phyloP scores from a whole-genome alignment of 2,113 vertebrate genomes.

The Tachysurus vachellii region DNA sequence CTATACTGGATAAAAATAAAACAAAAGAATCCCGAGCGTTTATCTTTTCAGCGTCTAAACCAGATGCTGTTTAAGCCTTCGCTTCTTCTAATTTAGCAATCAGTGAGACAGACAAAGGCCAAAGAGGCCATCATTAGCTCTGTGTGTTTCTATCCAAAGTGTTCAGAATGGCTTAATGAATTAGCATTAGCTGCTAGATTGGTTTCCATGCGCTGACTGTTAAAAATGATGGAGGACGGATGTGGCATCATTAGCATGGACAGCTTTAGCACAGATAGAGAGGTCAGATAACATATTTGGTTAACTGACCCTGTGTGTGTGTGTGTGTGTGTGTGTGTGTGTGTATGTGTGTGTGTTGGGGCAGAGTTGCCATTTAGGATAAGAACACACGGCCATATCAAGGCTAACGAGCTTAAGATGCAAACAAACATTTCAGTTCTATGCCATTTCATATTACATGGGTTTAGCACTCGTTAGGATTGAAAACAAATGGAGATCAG shows the following conservation, averaged over 20 bases:
- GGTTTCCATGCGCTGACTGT: conserved; percentile 27
- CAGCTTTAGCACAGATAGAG: conserved; percentile 19
- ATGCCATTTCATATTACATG: not conserved
- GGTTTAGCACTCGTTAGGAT: not conserved
- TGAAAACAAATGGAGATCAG: not conserved
- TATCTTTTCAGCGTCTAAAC: conserved; percentile 21
- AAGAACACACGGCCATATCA: not conserved
- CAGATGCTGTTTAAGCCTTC: not conserved
- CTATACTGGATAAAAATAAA: not conserved
- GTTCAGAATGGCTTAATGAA: conserved; percentile 29
- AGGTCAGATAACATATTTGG: not conserved
- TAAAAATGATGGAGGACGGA: conserved; percentile 24
- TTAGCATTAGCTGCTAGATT: conserved; percentile 43
- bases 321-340: not conserved
- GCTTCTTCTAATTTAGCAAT: conserved; percentile 29
- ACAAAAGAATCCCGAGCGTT: not conserved
- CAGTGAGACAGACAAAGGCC: conserved; percentile 37
- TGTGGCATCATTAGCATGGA: conserved; percentile 39
- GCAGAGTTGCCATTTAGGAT: conserved; percentile 9
- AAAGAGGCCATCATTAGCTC: conserved; percentile 30
- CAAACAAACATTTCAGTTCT: not conserved
- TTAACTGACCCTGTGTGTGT: not conserved
- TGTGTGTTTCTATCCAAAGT: conserved; percentile 32
- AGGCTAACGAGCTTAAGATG: not conserved
- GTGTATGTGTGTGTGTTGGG: not conserved